Conservation (phyloP, 1,140 invertebrate genomes). For the Drosophila rufa region DNA sequence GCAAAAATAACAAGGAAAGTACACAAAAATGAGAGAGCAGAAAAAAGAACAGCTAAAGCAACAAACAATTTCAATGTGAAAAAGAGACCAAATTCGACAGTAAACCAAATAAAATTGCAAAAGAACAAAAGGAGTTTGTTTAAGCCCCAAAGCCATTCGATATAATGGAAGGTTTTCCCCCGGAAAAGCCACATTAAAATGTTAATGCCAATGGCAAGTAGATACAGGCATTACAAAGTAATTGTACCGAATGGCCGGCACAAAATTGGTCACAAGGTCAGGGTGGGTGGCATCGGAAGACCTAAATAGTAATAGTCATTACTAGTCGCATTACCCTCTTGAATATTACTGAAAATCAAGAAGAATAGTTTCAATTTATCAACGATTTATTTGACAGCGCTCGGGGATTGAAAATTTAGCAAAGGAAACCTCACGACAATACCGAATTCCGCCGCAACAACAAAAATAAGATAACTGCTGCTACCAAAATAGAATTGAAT, state of each 20-base stretch:
- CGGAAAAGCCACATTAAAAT: slow-evolving; percentile 63
- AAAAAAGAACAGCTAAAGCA: slow-evolving; percentile 30
- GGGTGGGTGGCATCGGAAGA: not conserved
- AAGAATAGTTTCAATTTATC: slow-evolving; percentile 10
- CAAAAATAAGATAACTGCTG: slow-evolving; percentile 22
- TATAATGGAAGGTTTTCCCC: not conserved
- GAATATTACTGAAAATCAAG: not conserved
- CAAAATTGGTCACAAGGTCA: slow-evolving; percentile 29
- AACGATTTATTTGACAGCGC: slow-evolving; percentile 17
- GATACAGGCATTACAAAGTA: slow-evolving; percentile 43
- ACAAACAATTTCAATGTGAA: slow-evolving; percentile 20
- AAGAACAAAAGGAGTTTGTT: slow-evolving; percentile 60
- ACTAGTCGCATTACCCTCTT: not conserved
- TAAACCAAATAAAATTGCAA: slow-evolving; percentile 68
- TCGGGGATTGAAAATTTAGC: slow-evolving; percentile 23
- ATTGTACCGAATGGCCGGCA: slow-evolving; percentile 9
- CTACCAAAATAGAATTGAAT: slow-evolving; percentile 61
- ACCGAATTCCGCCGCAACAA: slow-evolving; percentile 13
- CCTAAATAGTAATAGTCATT: not conserved
- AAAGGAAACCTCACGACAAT: slow-evolving; percentile 16
- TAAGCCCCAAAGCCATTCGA: slow-evolving; percentile 33
- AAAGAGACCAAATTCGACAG: slow-evolving; percentile 22
- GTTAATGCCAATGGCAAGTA: slow-evolving; percentile 70
- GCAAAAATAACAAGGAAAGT: slow-evolving; percentile 58
- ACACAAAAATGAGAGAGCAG: slow-evolving; percentile 47